These are phyloP conservation scores for Molossus alvarezi DNA, from an alignment of 2,797 vertebrate genomes.

Conservation along the genomic window DNA sequence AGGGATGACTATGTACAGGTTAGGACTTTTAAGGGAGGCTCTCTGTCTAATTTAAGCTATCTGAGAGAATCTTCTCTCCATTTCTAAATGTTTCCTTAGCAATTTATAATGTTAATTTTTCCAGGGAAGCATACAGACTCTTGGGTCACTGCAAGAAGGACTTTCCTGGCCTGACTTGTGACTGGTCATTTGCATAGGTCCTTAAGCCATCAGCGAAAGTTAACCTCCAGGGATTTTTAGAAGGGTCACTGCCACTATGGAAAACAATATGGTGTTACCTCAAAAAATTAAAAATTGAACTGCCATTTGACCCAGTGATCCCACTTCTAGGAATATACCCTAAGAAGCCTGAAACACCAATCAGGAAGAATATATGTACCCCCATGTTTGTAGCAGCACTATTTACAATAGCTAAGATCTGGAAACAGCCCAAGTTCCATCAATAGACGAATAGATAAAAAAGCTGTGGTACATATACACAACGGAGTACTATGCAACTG, in stretches of 20 bases:
- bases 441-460: too few species aligned
- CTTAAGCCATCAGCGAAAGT: neutral
- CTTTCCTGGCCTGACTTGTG: neutral
- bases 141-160: neutral
- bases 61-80: neutral
- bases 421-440: too few species aligned
- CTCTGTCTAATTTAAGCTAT: neutral
- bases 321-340: too few species aligned
- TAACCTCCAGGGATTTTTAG: neutral
- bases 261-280: too few species aligned
- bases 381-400: too few species aligned
- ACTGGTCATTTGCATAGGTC: neutral
- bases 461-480: too few species aligned
- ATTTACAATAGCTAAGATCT: too few species aligned
- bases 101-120: conserved; percentile 25
- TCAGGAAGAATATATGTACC: too few species aligned
- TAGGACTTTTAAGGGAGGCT: neutral
- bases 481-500: too few species aligned
- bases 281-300: too few species aligned
- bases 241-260: neutral
- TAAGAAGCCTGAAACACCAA: too few species aligned
- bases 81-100: neutral
- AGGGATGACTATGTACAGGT: neutral
- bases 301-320: too few species aligned
- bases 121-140: neutral